Evolutionary conservation across 2,888 invertebrate species (phyloP), one percentile per base, ranked within the genome.

Genomic region (Electrophaes corylata): DNA sequence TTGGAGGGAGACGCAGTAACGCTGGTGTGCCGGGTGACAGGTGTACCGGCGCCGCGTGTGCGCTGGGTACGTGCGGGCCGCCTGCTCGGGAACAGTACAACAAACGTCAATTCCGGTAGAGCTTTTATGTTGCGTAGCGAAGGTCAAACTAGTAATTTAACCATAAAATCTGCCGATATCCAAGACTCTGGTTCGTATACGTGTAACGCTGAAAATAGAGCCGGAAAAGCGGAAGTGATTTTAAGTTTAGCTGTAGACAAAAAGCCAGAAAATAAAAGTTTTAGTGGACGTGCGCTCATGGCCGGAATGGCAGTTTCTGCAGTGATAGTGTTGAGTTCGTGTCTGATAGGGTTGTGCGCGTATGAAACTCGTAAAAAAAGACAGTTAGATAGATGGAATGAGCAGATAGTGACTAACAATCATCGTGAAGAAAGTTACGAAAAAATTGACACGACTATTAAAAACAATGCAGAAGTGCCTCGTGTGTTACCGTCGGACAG

Each of bases 191-290:
- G 96, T 39, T 92, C 93, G 45, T 96, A 96, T 76, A 93, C 94
- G 41, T 97, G 97, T 76, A 93, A 94, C 52, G 96, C 96, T 0
- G 96, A 96, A 80, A 96, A 96, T 77, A 94, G 95, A 80, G 96
- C 96, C 3, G 96, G 96, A 0, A 93, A 93, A 74, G 95, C 94
- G 10, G 95, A 95, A 82, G 95, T 95, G 18, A 94, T 94, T 75
- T 94, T 96, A 55, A 95, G 94, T 57, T 88, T 97, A 70, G 93
- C 94, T 1, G 94, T 96, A 62, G 94, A 95, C 40, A 93, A 94
- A 65, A 94, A 93, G 66, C 93, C 94, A 29, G 92, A 94, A 35
- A 93, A 93, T 68, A 93, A 91, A 67, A 91, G 92, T 54, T 88
- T 88, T 77, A 95, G 76, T 87, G 94, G 78, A 82, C 93, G 76